Conservation (phyloP, 2,888 invertebrate genomes). For the Drosophila limbata region DNA sequence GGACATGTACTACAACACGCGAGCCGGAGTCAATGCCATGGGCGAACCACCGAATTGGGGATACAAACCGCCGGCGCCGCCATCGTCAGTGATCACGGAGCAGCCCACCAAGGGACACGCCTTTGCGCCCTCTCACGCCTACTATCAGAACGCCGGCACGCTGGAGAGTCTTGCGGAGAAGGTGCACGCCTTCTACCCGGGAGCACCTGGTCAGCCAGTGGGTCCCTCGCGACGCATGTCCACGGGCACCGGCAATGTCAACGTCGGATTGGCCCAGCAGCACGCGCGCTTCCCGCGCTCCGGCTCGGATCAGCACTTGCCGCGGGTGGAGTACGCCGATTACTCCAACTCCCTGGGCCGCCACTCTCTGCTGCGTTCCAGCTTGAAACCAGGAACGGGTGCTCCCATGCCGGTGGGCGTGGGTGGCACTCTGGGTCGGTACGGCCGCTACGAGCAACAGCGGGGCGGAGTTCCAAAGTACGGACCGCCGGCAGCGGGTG, state of each 20-base stretch:
- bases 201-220: constrained; percentile 74
- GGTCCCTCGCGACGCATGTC: constrained; percentile 88
- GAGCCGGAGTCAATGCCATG: constrained; percentile 88
- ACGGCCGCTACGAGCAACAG: constrained; percentile 88
- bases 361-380: constrained; percentile 92
- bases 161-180: constrained; percentile 96
- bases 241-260: constrained; percentile 86
- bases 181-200: constrained; percentile 94
- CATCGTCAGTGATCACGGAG: constrained; percentile 94
- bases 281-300: constrained; percentile 90
- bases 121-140: constrained; percentile 90
- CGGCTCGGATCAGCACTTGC: constrained; percentile 96
- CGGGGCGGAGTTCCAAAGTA: constrained; percentile 85
- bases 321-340: constrained; percentile 94
- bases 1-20: constrained; percentile 93
- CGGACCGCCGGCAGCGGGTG: constrained; percentile 85
- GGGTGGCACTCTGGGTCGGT: constrained; percentile 87
- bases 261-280: constrained; percentile 82
- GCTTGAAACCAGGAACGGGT: constrained; percentile 88
- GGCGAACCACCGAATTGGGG: constrained; percentile 86
- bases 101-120: constrained; percentile 95
- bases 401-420: constrained; percentile 81
- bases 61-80: constrained; percentile 86
- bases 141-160: constrained; percentile 92
- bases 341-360: constrained; percentile 91